Conservation (phyloP, 2,113 vertebrate species). For the Jacana jacana region DNA sequence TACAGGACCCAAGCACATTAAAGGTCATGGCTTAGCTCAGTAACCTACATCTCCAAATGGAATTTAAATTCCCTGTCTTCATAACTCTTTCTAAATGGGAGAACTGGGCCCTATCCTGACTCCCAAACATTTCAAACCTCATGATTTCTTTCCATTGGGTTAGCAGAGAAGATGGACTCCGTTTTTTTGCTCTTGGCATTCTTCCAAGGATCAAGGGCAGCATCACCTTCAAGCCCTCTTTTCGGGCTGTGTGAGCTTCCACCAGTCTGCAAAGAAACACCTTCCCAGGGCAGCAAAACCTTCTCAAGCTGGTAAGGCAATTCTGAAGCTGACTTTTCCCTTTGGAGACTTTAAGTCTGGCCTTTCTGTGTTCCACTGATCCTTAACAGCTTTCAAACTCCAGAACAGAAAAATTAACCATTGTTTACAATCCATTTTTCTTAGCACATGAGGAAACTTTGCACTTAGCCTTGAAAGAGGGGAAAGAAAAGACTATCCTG, state of each 20-base stretch:
- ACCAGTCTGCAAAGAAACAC: neutral
- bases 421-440: neutral
- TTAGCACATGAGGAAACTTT: neutral
- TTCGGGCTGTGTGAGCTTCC: neutral
- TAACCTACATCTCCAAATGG: neutral
- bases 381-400: neutral
- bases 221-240: neutral
- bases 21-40: neutral
- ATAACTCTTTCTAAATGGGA: neutral
- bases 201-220: neutral
- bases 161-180: neutral
- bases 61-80: neutral
- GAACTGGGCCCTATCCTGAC: neutral
- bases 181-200: neutral
- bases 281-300: neutral
- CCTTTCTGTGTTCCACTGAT: neutral
- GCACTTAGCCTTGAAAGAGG: neutral
- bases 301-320: neutral
- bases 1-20: neutral
- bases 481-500: neutral
- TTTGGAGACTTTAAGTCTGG: neutral
- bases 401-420: neutral
- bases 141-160: neutral
- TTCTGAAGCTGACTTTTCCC: neutral
- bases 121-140: neutral